Evolutionary conservation across 2,888 invertebrate genomes (phyloP).

Genomic region (Slavum lentiscoides): DNA sequence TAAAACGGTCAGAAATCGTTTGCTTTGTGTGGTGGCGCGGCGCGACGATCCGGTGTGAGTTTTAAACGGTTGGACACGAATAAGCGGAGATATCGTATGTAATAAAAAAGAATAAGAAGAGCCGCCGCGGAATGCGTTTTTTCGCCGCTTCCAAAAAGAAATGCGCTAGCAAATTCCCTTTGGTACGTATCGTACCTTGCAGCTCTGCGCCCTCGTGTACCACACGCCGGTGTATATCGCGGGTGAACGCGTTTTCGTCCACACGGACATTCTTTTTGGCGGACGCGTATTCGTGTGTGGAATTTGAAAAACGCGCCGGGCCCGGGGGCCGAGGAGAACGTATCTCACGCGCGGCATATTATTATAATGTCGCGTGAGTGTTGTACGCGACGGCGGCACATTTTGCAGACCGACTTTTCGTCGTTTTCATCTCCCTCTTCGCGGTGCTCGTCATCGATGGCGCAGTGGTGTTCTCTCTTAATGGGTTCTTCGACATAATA

Average conservation of each 20-base stretch:
- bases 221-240: neutral
- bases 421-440: conserved; percentile 25
- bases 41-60: conserved; percentile 33
- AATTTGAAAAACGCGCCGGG: conserved; percentile 36
- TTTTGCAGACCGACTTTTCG: neutral
- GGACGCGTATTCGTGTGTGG: conserved; percentile 18
- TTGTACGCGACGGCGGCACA: neutral
- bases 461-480: no score
- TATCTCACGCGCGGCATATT: neutral
- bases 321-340: neutral
- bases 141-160: conserved; percentile 38
- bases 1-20: conserved; percentile 24
- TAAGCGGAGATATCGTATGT: neutral
- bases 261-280: conserved; percentile 32
- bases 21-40: conserved; percentile 20
- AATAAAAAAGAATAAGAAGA: conserved; percentile 9
- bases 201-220: neutral
- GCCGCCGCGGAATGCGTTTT: conserved; percentile 49
- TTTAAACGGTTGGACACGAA: conserved; percentile 11
- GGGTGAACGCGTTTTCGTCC: conserved; percentile 33
- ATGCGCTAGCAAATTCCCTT: no score
- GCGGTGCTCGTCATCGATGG: neutral
- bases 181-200: no score
- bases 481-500: conserved; percentile 46
- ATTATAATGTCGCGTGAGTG: neutral